Evolutionary conservation across 2,113 vertebrate species (phyloP), one percentile per base, ranked within the genome.

Genomic region (Marmota monax): DNA sequence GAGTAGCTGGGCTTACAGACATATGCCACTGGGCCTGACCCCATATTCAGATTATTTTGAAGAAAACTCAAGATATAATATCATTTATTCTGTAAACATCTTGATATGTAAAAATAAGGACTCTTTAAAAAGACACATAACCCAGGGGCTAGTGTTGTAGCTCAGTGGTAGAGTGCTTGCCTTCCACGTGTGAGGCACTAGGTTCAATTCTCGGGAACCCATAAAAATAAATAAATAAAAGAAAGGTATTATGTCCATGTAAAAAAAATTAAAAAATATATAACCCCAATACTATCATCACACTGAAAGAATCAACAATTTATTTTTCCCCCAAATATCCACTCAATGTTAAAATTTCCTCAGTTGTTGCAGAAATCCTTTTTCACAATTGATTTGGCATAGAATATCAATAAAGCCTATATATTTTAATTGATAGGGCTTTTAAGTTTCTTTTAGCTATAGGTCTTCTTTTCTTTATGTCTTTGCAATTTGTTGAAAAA

Each of bases 401-500:
- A 2, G 0, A 29, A 70, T 69, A 42, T 27, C 84, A 84, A 27
- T 61, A 85, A 58, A 17, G 16, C 2, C 7, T 14, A 70, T 51
- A 2, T 65, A 37, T 84, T 95, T 93, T 92, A 53, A 65, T 42
- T 73, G 83, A 53, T 70, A n/a, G 10, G 1, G 61, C 20, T 92
- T 23, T 69, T 69, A 76, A 16, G 10, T 34, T 14, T 77, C 16
- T 37, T 86, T 85, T 86, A 70, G 14, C 25, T 48, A 20, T 20
- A 58, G 2, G 4, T 84, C 78, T 73, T 56, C 9, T 69, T 37
- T 78, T 83, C 17, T 73, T 70, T 14, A 39, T 85, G 32, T 70
- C 23, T 87, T 90, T 90, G 17, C 13, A 79, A 37, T 58, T 85
- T 87, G 22, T 87, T 78, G 91, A 93, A 70, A 88, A 84, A 45